phyloP scores from a whole-genome alignment of 1,140 invertebrate species.

The Drosophila insularis region DNA sequence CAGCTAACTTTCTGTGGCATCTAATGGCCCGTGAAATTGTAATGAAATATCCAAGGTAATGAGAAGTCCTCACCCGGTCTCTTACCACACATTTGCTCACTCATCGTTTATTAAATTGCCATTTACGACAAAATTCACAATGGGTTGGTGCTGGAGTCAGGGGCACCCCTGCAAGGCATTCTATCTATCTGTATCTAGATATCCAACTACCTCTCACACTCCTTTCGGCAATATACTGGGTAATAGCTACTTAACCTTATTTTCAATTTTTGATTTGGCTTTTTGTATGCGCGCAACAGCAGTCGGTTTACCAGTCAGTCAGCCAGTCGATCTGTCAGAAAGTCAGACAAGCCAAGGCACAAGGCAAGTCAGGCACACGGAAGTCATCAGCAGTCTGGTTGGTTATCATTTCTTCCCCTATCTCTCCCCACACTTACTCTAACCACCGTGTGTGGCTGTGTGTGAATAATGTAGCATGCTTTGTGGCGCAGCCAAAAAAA shows the following conservation, averaged over 20 bases:
- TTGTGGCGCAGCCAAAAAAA: conserved; percentile 53
- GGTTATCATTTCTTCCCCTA: conserved; percentile 52
- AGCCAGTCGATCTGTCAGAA: background rate
- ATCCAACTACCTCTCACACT: no score
- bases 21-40: conserved; percentile 78
- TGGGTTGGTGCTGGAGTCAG: conserved; percentile 17
- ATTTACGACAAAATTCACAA: conserved; percentile 45
- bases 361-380: conserved; percentile 59
- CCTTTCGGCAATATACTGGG: conserved; percentile 45
- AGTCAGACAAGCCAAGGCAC: background rate
- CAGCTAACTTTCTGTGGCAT: conserved; percentile 39
- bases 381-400: conserved; percentile 76
- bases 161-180: background rate
- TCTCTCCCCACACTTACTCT: conserved; percentile 7
- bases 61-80: conserved; percentile 33
- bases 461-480: conserved; percentile 73
- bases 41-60: conserved; percentile 76
- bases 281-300: conserved; percentile 29
- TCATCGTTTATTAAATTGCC: conserved; percentile 68
- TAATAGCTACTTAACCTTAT: conserved; percentile 81
- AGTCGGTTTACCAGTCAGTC: background rate
- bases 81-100: background rate
- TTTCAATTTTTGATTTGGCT: conserved; percentile 78
- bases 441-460: conserved; percentile 14
- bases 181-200: no score